These are phyloP conservation scores for Astur gentilis DNA, from an alignment of 2,113 vertebrate genomes.

Conservation along the genomic window DNA sequence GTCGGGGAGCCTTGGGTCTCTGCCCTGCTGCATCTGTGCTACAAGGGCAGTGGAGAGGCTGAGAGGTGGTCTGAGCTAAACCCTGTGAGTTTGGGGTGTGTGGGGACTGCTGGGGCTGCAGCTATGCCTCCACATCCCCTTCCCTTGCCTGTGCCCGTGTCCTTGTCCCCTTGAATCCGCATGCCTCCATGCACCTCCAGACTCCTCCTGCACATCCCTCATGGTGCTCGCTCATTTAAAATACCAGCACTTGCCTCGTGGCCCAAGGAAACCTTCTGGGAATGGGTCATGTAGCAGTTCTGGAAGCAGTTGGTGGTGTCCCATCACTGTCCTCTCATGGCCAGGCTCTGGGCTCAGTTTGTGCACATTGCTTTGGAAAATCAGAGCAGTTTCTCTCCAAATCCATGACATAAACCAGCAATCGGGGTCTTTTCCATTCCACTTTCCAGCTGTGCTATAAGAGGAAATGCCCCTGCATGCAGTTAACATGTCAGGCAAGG, in stretches of 20 bases:
- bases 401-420: not conserved
- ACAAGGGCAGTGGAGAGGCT: not conserved
- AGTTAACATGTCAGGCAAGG: not conserved
- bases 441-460: not conserved
- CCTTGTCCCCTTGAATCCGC: not conserved
- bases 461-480: not conserved
- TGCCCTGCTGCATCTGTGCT: not conserved
- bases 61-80: not conserved
- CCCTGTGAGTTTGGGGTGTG: not conserved
- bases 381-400: not conserved
- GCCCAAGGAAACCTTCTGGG: not conserved
- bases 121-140: fast-evolving
- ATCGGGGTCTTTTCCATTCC: not conserved
- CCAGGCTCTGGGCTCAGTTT: not conserved
- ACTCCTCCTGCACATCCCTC: not conserved
- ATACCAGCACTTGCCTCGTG: fast-evolving
- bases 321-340: not conserved
- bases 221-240: not conserved
- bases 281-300: not conserved
- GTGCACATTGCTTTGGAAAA: not conserved
- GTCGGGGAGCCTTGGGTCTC: not conserved
- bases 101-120: not conserved
- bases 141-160: fast-evolving
- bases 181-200: fast-evolving
- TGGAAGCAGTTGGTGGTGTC: not conserved